A percentile compares a stretch with the other conserved stretches of the same genome.
These are phyloP conservation scores for Aplysina aerophoba DNA, from an alignment of 37 sponge, comb jelly and placozoan genomes.

Conservation along the genomic window DNA sequence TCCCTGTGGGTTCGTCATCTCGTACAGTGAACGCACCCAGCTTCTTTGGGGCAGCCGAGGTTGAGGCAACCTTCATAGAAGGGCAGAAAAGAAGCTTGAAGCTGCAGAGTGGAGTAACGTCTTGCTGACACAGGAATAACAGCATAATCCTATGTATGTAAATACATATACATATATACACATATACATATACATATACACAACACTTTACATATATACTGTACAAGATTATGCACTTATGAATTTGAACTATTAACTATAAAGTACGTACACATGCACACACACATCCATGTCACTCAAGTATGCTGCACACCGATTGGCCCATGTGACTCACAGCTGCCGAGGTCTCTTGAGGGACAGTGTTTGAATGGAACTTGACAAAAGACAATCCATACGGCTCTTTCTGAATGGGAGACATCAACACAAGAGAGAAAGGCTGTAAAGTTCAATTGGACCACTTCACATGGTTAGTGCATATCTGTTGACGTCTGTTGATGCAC, in stretches of 20 bases:
- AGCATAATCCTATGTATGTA: neutral
- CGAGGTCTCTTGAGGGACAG: too few species aligned
- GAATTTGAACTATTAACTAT: too few species aligned
- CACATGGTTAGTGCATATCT: too few species aligned
- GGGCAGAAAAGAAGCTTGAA: neutral
- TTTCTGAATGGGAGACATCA: constrained; percentile 41
- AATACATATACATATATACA: constrained; percentile 20
- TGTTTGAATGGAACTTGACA: constrained; percentile 64
- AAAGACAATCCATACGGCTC: constrained; percentile 90
- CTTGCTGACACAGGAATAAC: neutral
- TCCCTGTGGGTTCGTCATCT: constrained; percentile 45
- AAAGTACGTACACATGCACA: constrained; percentile 24
- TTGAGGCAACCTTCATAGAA: neutral
- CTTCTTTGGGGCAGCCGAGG: constrained; percentile 2
- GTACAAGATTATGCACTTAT: too few species aligned
- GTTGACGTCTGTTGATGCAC: too few species aligned
- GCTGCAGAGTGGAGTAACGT: neutral
- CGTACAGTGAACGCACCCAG: constrained; percentile 66
- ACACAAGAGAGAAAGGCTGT: neutral
- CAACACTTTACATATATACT: too few species aligned
- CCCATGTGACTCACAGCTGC: neutral
- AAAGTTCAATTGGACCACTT: too few species aligned
- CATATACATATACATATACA: constrained; percentile 6
- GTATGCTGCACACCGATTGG: neutral
- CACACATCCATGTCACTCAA: constrained; percentile 10